phyloP scores from a whole-genome alignment of 1,140 invertebrate species.

The Lordiphosa collinella region DNA sequence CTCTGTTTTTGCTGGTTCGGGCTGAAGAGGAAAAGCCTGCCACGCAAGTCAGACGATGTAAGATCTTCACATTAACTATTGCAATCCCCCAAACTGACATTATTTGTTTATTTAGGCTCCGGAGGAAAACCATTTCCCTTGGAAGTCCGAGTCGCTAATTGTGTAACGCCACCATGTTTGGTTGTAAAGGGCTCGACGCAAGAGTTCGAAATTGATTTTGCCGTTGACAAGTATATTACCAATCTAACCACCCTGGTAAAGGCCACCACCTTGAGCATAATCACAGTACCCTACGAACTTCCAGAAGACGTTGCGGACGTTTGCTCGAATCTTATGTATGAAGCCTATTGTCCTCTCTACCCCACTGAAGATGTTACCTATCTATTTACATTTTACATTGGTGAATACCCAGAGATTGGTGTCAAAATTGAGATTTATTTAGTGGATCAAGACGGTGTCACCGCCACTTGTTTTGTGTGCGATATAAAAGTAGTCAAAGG shows the following conservation, averaged over 20 bases:
- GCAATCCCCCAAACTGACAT: background rate
- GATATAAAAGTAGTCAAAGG: constrained; percentile 71
- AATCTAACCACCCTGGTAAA: constrained; percentile 50
- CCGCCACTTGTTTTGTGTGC: constrained; percentile 62
- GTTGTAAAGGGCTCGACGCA: constrained; percentile 47
- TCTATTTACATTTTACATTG: constrained; percentile 59
- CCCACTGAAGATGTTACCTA: constrained; percentile 75
- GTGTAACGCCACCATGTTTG: constrained; percentile 53
- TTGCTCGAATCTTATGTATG: constrained; percentile 63
- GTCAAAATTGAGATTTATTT: constrained; percentile 69
- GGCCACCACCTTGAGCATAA: constrained; percentile 64
- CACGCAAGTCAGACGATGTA: constrained; percentile 60
- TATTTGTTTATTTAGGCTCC: constrained; percentile 37
- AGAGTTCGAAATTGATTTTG: constrained; percentile 67
- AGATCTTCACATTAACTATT: background rate
- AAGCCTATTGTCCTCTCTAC: constrained; percentile 69
- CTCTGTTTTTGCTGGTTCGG: constrained; percentile 14
- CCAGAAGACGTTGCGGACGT: constrained; percentile 58
- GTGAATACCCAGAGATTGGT: constrained; percentile 66
- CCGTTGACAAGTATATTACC: constrained; percentile 54
- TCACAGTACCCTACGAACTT: constrained; percentile 68
- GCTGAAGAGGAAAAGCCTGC: constrained; percentile 22
- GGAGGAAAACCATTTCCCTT: constrained; percentile 61
- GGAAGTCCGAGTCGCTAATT: constrained; percentile 49
- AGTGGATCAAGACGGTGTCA: constrained; percentile 61